Evolutionary conservation across 2,797 vertebrate species (phyloP).

Genomic region (Gallinago nigripennis): DNA sequence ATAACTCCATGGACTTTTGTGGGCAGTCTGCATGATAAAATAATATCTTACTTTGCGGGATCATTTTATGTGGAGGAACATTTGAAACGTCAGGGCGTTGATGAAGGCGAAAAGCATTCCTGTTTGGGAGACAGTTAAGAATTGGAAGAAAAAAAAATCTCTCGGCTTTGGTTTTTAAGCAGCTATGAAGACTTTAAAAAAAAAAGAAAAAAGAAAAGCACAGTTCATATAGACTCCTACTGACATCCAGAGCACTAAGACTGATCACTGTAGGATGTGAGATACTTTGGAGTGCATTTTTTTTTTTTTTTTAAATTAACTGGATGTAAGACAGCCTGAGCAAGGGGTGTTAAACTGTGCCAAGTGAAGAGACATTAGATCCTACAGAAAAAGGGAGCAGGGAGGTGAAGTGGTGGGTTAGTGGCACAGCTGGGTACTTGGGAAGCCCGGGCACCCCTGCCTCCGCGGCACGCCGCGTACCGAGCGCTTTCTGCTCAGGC

Average conservation of each 20-base stretch:
- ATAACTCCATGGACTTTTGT: not conserved
- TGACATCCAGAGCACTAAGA: not conserved
- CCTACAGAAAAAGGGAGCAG: fast-evolving
- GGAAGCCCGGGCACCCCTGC: fast-evolving
- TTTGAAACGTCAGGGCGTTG: fast-evolving
- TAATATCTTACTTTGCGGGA: not conserved
- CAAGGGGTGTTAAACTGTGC: not conserved
- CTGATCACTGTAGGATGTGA: not conserved
- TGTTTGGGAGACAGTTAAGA: not conserved
- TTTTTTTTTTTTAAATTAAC: not conserved
- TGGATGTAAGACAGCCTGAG: not conserved
- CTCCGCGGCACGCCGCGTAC: fast-evolving
- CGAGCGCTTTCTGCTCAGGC: not conserved
- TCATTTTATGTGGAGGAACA: not conserved
- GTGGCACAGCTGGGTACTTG: not conserved
- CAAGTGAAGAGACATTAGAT: not conserved
- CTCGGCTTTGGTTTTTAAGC: not conserved
- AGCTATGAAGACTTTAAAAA: not conserved
- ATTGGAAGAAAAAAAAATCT: not conserved
- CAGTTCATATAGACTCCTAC: not conserved
- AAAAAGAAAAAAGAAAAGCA: not conserved
- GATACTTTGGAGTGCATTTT: not conserved
- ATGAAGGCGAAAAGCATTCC: not conserved
- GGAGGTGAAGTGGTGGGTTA: not conserved
- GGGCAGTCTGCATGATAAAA: not conserved